Base-by-base conservation (phyloP, 2,797 vertebrate genomes). In the Salarias fasciatus region DNA sequence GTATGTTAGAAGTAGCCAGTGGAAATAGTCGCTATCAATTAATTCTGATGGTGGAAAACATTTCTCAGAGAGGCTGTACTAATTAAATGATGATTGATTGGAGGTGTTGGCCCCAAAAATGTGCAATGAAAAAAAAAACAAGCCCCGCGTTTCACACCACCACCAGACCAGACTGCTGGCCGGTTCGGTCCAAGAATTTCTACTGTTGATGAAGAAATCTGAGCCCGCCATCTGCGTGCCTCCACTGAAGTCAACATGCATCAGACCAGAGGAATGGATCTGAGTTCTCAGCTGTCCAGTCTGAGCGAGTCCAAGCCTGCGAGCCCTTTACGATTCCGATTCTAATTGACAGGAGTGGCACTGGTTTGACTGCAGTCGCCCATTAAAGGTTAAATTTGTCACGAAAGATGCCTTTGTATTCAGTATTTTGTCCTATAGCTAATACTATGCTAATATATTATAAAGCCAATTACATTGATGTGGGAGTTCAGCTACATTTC, bases 231-330 rank as follows among this genome's bases (percentile, higher is more conserved):
- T 47, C 12, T 57, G 33, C 44, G 10, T 3, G 55, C 33, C 35
- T 46, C 54, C 36, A n/a, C 55, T 29, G 55, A 38, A 38, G 43
- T 47, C 18, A 24, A 10, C 43, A 45, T 45, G 15, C 18, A 15
- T 12, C 41, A 45, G 14, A 13, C 8, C 10, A 5, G 8, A 5
- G 4, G 9, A 11, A 2, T 5, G 15, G 10, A 18, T 11, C 24
- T 2, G 9, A 5, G 43, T 45, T 4, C 24, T 45, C 18, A 28
- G 43, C 15, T 28, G 15, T 45, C n/a, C 18, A 11, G 43, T 24
- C 11, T 45, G 10, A 43, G 18, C 9, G 43, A 44, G 14, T 15
- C 43, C 9, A 9, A 4, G 15, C 43, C 10, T 5, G 45, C 18
- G 1, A 4, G 2, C 3, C 5, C 6, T 4, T 28, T 5, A 6